Percentiles rank a stretch among this genome's conserved stretches.
Conservation (phyloP, 2,888 invertebrate genomes). For the Dryadula phaetusa region DNA sequence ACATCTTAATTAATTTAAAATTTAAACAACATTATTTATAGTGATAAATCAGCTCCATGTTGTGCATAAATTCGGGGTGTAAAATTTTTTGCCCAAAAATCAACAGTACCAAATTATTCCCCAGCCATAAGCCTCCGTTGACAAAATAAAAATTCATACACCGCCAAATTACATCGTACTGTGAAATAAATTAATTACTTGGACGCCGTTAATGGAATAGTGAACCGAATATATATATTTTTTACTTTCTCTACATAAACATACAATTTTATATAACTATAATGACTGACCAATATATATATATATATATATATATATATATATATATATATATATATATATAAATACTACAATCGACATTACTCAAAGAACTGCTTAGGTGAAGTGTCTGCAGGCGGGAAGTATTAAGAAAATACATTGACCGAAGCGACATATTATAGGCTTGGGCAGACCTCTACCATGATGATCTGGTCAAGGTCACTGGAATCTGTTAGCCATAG, state of each 20-base stretch:
- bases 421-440: too few relatives aligned
- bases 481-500: too few relatives aligned
- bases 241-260: conserved; percentile 3
- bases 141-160: conserved; percentile 49
- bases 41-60: conserved; percentile 29
- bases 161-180: conserved; percentile 47
- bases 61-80: conserved; percentile 26
- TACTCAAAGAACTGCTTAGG: too few relatives aligned
- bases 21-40: conserved; percentile 33
- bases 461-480: too few relatives aligned
- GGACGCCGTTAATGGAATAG: conserved; percentile 46
- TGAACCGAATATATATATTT: conserved; percentile 27
- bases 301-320: background rate
- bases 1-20: conserved; percentile 32
- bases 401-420: too few relatives aligned
- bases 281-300: conserved; percentile 13
- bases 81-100: conserved; percentile 32
- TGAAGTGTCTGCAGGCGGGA: too few relatives aligned
- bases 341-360: background rate
- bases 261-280: too few relatives aligned
- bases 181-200: conserved; percentile 55
- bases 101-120: conserved; percentile 30
- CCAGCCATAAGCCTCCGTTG: conserved; percentile 39
- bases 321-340: background rate
- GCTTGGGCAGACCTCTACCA: too few relatives aligned